These are phyloP conservation scores for Jaculus jaculus DNA, from an alignment of 2,113 vertebrate genomes.

Conservation along the genomic window DNA sequence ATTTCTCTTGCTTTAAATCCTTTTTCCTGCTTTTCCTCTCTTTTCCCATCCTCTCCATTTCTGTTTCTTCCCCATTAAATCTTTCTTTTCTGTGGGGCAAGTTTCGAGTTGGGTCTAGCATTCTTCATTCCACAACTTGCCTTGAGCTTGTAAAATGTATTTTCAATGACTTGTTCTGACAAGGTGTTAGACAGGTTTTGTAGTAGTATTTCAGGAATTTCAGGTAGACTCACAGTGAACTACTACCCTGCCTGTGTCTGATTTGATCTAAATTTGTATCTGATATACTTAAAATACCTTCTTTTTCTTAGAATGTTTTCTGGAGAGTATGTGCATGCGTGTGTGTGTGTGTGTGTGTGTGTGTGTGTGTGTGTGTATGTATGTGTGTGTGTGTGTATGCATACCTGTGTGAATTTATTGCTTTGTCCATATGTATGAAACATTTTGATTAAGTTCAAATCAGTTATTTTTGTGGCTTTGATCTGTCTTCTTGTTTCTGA, in stretches of 20 bases:
- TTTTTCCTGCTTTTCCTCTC: not conserved
- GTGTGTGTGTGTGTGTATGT: not conserved
- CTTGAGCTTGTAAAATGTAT: conserved; percentile 71
- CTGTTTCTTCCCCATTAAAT: not conserved
- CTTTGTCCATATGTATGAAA: not conserved
- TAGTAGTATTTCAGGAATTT: conserved; percentile 78
- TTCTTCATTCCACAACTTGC: conserved; percentile 57
- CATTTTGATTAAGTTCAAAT: conserved; percentile 2
- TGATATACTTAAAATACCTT: not conserved
- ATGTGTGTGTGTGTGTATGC: not conserved
- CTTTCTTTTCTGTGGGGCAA: not conserved
- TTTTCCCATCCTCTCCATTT: not conserved
- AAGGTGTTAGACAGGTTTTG: conserved; percentile 76
- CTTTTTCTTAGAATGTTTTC: conserved; percentile 47
- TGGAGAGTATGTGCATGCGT: not conserved
- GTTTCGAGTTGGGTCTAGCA: conserved; percentile 49
- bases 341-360: not conserved
- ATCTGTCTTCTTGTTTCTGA: not conserved
- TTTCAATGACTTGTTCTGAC: conserved; percentile 66
- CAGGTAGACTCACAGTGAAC: conserved; percentile 71
- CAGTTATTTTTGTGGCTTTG: conserved; percentile 22
- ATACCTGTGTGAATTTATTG: not conserved
- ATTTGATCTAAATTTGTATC: conserved; percentile 62
- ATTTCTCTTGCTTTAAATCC: not conserved
- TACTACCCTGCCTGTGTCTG: conserved; percentile 56